A percentile compares a stretch with the other conserved stretches of the same genome.
These are phyloP conservation scores for Colostygia pectinataria DNA, from an alignment of 2,888 invertebrate species.

Conservation along the genomic window DNA sequence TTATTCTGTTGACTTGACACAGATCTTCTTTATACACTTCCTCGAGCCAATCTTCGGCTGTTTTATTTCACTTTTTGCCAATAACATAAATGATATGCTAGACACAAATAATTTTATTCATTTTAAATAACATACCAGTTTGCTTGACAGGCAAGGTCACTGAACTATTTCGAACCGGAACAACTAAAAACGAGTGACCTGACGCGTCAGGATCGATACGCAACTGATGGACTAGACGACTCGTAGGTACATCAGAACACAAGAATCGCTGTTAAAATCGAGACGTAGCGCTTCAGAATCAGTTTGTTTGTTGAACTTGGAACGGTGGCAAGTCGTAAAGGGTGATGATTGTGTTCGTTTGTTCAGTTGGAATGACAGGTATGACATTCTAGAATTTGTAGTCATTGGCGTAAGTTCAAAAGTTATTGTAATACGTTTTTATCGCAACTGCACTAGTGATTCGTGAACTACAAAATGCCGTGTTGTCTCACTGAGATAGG, in stretches of 20 bases:
- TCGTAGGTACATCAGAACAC: conserved; percentile 27
- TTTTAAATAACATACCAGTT: conserved; percentile 12
- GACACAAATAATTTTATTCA: background rate
- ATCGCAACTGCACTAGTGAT: no score
- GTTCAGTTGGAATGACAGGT: conserved; percentile 9
- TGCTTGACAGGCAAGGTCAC: conserved; percentile 26
- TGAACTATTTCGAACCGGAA: conserved; percentile 35
- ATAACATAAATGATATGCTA: background rate
- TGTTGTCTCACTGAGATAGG: no score
- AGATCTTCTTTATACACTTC: no score
- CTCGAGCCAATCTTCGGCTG: no score
- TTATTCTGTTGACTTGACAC: no score
- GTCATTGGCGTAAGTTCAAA: background rate
- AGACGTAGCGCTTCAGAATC: conserved; percentile 43
- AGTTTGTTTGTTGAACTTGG: conserved; percentile 66
- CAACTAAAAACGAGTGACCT: conserved; percentile 37
- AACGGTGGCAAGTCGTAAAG: conserved; percentile 35
- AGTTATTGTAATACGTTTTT: no score
- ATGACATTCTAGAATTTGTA: background rate
- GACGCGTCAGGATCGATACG: conserved; percentile 40
- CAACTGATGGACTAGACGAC: conserved; percentile 41
- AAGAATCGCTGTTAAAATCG: conserved; percentile 59
- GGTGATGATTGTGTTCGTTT: conserved; percentile 8
- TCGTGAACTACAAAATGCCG: no score
- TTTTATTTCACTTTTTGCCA: no score